Percentiles rank a stretch among this genome's conserved stretches.
These are phyloP conservation scores for Nanger granti DNA, from an alignment of 2,113 vertebrate genomes.

Conservation along the genomic window DNA sequence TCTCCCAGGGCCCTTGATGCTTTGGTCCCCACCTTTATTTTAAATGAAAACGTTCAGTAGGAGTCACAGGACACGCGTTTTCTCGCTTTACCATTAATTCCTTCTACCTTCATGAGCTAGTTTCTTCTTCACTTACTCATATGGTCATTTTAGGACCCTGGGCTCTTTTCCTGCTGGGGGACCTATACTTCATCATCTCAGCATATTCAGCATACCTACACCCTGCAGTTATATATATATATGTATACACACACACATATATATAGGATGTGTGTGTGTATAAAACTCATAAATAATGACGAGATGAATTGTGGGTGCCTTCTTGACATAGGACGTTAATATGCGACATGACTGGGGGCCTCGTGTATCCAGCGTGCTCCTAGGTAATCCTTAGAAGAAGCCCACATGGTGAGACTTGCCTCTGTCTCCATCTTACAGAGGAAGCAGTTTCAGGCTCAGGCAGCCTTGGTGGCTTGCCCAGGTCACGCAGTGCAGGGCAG, in stretches of 20 bases:
- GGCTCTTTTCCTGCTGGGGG: background rate
- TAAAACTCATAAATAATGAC: background rate
- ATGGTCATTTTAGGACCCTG: background rate
- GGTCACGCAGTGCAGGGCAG: background rate
- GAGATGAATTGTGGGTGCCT: background rate
- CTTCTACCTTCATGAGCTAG: background rate
- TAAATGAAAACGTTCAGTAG: background rate
- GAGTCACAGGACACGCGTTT: background rate
- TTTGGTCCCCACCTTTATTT: background rate
- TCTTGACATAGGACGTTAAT: background rate
- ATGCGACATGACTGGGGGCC: background rate
- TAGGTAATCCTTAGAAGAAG: background rate
- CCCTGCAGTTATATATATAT: background rate
- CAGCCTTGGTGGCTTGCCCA: fast-evolving
- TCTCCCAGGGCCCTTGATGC: background rate
- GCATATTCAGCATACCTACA: background rate
- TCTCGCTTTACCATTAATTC: background rate
- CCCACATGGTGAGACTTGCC: background rate
- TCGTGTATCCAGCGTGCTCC: background rate
- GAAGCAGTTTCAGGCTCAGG: background rate
- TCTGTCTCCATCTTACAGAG: background rate
- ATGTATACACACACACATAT: background rate
- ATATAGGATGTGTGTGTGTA: background rate
- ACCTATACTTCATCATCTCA: background rate
- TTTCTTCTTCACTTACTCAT: background rate